Conservation (phyloP, 2,888 invertebrate genomes). For the Cephalotes varians region DNA sequence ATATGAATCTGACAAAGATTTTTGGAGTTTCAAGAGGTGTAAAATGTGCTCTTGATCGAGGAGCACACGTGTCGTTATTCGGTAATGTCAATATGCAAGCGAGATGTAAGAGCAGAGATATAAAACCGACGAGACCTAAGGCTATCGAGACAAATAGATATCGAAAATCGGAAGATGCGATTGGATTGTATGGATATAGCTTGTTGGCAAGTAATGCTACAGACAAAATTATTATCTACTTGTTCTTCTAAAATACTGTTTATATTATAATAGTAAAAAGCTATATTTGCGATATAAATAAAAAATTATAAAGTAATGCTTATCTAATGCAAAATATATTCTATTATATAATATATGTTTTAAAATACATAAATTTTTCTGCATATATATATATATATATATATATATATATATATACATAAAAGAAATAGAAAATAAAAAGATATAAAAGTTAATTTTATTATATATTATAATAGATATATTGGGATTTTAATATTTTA, state of each 20-base stretch:
- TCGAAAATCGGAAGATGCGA: not conserved
- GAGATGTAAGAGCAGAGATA: conserved; percentile 3
- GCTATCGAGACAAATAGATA: not conserved
- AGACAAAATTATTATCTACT: not conserved
- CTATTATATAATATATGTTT: too few species aligned
- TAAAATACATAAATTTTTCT: not conserved
- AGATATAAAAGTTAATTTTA: not conserved
- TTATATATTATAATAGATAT: not conserved
- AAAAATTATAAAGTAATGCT: not conserved
- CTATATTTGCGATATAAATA: too few species aligned
- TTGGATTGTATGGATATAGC: conserved; percentile 64
- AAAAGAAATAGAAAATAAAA: not conserved
- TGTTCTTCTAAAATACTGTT: not conserved
- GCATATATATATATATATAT: too few species aligned
- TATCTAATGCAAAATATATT: not conserved
- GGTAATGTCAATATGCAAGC: conserved; percentile 24
- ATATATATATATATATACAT: not conserved
- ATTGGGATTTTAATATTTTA: not conserved
- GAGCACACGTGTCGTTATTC: not conserved
- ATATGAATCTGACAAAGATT: conserved; percentile 55
- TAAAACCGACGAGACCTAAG: not conserved
- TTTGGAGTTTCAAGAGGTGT: not conserved
- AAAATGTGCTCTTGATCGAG: not conserved
- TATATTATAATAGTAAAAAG: not conserved
- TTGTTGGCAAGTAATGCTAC: conserved; percentile 74